Conservation (phyloP, 2,113 vertebrate species). For the Gymnobelideus leadbeateri region DNA sequence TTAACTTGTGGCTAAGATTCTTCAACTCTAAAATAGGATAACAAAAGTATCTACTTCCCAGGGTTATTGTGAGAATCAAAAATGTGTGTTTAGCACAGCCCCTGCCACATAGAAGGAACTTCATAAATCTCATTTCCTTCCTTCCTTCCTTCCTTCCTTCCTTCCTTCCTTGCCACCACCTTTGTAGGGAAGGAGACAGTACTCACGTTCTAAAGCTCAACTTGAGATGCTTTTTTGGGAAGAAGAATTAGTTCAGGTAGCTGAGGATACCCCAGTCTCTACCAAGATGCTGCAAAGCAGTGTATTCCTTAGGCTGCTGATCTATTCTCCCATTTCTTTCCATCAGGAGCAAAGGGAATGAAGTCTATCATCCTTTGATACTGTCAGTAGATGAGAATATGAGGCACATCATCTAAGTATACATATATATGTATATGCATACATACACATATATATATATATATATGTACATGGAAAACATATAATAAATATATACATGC, state of each 20-base stretch:
- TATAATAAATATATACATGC: not conserved
- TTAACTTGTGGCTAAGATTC: not conserved
- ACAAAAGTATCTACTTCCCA: not conserved
- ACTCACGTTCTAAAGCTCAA: not conserved
- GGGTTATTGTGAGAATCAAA: not conserved
- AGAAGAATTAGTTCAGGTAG: not conserved
- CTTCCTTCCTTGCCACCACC: not conserved
- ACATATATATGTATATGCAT: not conserved
- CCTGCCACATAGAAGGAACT: not conserved
- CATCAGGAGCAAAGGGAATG: not conserved
- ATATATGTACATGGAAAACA: not conserved
- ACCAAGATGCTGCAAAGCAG: not conserved
- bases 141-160: not conserved
- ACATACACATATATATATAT: not conserved
- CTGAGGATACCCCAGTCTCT: not conserved
- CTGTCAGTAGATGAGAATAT: slow-evolving; percentile 25
- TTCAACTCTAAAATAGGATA: not conserved
- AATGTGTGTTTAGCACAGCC: too few species aligned
- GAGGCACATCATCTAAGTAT: not conserved
- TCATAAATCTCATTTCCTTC: not conserved
- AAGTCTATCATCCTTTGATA: not conserved
- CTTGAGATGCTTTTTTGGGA: slow-evolving; percentile 2
- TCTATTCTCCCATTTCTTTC: not conserved
- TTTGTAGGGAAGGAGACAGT: not conserved
- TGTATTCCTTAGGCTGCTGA: not conserved